Conservation (phyloP, 1,140 invertebrate species). For the Myzus persicae region DNA sequence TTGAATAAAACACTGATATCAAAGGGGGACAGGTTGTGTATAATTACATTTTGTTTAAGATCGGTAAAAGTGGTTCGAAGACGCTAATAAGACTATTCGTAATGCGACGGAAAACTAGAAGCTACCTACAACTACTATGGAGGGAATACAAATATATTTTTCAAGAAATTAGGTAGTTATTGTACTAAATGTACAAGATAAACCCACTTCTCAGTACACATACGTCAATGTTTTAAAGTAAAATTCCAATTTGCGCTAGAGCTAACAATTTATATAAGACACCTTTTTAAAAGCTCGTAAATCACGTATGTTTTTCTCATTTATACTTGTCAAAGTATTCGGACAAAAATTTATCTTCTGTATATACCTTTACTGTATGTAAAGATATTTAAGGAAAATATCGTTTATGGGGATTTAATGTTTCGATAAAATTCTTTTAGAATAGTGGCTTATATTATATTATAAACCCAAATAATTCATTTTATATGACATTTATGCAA, state of each 20-base stretch:
- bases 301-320: neutral
- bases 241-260: neutral
- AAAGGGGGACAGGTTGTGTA: neutral
- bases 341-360: neutral
- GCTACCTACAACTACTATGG: no score
- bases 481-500: neutral
- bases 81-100: neutral
- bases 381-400: constrained; percentile 15
- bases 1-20: neutral
- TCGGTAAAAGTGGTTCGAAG: neutral
- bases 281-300: neutral
- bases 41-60: neutral
- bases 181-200: no score
- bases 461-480: neutral
- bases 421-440: neutral
- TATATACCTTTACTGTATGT: neutral
- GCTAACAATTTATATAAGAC: neutral
- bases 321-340: neutral
- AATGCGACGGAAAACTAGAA: neutral
- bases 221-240: neutral
- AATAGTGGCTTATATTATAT: neutral
- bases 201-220: neutral
- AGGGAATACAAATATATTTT: neutral
- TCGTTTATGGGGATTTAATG: constrained; percentile 8
- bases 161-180: no score